phyloP scores from a whole-genome alignment of 2,113 vertebrate genomes.

The Axis porcinus region DNA sequence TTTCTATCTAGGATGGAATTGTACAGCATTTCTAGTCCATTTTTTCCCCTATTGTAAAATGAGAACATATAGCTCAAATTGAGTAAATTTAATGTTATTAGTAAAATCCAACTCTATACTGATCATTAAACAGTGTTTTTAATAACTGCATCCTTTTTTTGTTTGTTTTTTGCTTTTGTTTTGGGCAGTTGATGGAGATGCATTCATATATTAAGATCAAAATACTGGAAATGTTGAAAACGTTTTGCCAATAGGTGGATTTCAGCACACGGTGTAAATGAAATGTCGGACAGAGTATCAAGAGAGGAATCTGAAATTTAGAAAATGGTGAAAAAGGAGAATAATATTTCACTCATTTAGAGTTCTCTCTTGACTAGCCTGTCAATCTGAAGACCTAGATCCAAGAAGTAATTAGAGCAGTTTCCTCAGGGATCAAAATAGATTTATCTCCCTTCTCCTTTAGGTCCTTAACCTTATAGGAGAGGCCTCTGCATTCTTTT shows the following conservation, averaged over 20 bases:
- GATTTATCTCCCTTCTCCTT: neutral
- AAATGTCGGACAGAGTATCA: neutral
- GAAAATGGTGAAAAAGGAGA: neutral
- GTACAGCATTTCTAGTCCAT: neutral
- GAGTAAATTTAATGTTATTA: neutral
- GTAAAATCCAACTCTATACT: neutral
- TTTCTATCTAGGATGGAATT: neutral
- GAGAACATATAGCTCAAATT: neutral
- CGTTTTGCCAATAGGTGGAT: neutral
- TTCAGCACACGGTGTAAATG: neutral
- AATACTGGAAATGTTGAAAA: neutral
- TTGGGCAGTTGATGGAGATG: neutral
- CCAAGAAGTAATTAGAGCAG: neutral
- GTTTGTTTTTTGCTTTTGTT: neutral
- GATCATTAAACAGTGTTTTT: neutral
- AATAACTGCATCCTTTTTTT: neutral
- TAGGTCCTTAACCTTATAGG: neutral
- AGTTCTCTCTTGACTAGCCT: neutral
- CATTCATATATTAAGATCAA: neutral
- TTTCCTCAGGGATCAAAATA: neutral
- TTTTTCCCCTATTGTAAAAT: neutral
- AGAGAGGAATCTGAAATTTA: neutral
- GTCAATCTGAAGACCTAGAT: neutral
- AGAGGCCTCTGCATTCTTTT: neutral
- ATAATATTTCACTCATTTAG: neutral